These are phyloP conservation scores for Drosophila ogumai DNA, from an alignment of 1,140 invertebrate species.

Conservation along the genomic window DNA sequence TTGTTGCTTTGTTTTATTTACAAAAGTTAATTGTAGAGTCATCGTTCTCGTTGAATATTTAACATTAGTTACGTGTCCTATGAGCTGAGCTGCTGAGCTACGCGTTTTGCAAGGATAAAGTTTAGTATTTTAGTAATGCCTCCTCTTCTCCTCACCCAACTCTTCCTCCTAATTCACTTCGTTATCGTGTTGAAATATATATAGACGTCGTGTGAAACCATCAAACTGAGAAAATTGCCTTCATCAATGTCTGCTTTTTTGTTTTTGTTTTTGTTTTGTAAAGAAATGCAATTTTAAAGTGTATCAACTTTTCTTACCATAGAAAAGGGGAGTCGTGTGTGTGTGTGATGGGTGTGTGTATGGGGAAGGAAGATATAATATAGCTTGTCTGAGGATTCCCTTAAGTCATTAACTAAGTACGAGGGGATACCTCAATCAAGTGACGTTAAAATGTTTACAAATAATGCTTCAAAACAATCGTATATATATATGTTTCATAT, in stretches of 20 bases:
- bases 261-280: slow-evolving; percentile 19
- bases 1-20: slow-evolving; percentile 38
- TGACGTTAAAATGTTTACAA: slow-evolving; percentile 45
- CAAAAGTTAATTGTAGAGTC: slow-evolving; percentile 42
- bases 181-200: slow-evolving; percentile 59
- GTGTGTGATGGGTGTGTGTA: slow-evolving; percentile 19
- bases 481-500: slow-evolving; percentile 34
- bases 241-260: slow-evolving; percentile 25
- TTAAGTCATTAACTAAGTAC: slow-evolving; percentile 72
- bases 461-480: slow-evolving; percentile 50
- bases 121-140: slow-evolving; percentile 71
- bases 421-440: slow-evolving; percentile 45
- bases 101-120: slow-evolving; percentile 68
- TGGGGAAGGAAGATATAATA: slow-evolving; percentile 18
- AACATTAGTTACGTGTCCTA: slow-evolving; percentile 61
- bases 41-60: slow-evolving; percentile 36
- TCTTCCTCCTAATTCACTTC: slow-evolving; percentile 44
- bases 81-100: slow-evolving; percentile 58
- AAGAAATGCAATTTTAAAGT: slow-evolving; percentile 79
- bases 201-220: slow-evolving; percentile 71
- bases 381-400: slow-evolving; percentile 39
- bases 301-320: slow-evolving; percentile 39
- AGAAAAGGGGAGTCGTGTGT: slow-evolving; percentile 24
- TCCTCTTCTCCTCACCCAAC: slow-evolving; percentile 12
- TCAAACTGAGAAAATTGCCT: slow-evolving; percentile 82